Evolutionary conservation across 2,797 vertebrate genomes (phyloP), one percentile per base, ranked within the genome.

Genomic region (Emys orbicularis): DNA sequence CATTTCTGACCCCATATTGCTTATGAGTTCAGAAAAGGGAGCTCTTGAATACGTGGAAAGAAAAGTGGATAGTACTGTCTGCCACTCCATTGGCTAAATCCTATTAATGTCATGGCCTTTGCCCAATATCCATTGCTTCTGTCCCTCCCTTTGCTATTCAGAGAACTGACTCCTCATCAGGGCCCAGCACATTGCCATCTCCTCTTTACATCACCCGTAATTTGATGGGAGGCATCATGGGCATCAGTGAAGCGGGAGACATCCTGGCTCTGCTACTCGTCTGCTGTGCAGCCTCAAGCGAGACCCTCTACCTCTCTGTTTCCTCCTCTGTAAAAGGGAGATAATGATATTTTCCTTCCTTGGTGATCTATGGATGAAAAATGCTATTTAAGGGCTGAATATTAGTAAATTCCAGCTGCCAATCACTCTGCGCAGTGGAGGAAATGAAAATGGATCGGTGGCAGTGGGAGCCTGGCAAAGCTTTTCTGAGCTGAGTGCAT

Each of bases 41-140:
- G 72, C 49, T 72, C 18, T 65, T 84, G 44, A 81, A 94, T n/a
- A 37, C 81, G 77, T n/a, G n/a, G 53, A 25, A 15, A 54, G 49
- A 53, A 79, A 50, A 23, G 10, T 54, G 34, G 16, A 88, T 87
- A 81, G 89, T 68, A 90, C 79, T 16, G n/a, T 81, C 49, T 2
- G 47, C 85, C 80, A 16, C 6, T 47, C 3, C n/a, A 85, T n/a
- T 56, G 68, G 53, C 31, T 91, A 81, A 90, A 76, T 84, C 81
- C 84, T 89, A 90, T 72, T 65, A n/a, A 52, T 41, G 13, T 3
- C 61, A 25, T 65, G 68, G 53, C 59, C 37, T 93, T 90, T 91
- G 74, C 56, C 81, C 29, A 83, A 49, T 72, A 87, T 93, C 77
- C 90, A 61, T 84, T 85, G 23, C 47, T 94, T 94, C 83, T 52